These are phyloP conservation scores for Agelastica alni DNA, from an alignment of 2,888 invertebrate species.

Conservation along the genomic window DNA sequence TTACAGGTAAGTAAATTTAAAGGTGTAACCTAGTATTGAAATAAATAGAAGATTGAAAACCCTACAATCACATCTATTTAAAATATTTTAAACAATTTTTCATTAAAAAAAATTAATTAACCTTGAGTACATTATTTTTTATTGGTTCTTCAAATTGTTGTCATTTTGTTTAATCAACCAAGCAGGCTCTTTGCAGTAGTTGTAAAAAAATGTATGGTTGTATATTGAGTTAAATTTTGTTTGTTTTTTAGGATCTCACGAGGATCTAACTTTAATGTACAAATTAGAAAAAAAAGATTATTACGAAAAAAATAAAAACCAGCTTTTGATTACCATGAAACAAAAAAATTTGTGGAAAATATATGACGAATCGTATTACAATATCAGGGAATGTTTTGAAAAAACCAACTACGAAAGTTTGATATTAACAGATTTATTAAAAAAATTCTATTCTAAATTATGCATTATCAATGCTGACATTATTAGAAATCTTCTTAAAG, in stretches of 20 bases:
- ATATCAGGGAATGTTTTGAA: slow-evolving; percentile 19
- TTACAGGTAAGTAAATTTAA: slow-evolving; percentile 27
- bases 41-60: too few relatives aligned
- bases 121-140: too few relatives aligned
- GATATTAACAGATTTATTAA: slow-evolving; percentile 27
- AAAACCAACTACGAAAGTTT: slow-evolving; percentile 19
- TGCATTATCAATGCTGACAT: slow-evolving; percentile 8
- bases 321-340: slow-evolving; percentile 29
- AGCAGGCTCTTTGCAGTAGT: too few relatives aligned
- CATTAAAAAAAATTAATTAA: too few relatives aligned
- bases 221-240: too few relatives aligned
- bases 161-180: too few relatives aligned
- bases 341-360: slow-evolving; percentile 28
- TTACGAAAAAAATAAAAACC: slow-evolving; percentile 34
- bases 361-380: slow-evolving; percentile 7
- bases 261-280: slow-evolving; percentile 31
- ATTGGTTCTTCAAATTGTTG: too few relatives aligned
- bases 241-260: slow-evolving; percentile 29
- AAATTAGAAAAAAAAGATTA: slow-evolving; percentile 35
- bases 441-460: slow-evolving; percentile 11
- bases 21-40: too few relatives aligned
- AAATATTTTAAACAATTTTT: too few relatives aligned
- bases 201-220: too few relatives aligned
- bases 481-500: slow-evolving; percentile 18
- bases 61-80: too few relatives aligned